Conservation (phyloP, 2,888 invertebrate genomes). For the Oscheius sp. region DNA sequence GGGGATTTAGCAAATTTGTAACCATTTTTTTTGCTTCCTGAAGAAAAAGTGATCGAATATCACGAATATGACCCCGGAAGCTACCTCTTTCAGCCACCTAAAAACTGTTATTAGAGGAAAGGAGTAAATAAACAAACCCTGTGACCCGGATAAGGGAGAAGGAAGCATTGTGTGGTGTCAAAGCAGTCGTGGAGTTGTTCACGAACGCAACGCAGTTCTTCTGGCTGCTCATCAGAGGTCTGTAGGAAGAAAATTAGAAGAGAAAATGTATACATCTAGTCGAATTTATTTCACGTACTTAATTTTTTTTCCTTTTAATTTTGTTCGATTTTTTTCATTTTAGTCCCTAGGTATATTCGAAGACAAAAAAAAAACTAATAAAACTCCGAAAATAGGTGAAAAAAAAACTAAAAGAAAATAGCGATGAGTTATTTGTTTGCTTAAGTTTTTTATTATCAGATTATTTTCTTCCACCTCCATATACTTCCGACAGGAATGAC, state of each 20-base stretch:
- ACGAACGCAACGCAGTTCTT: constrained; percentile 50
- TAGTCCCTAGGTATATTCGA: not conserved
- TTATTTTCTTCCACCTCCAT: too few species aligned
- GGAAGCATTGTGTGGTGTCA: constrained; percentile 58
- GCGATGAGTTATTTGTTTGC: too few species aligned
- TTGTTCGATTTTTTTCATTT: too few species aligned
- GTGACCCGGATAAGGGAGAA: constrained; percentile 68
- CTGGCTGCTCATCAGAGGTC: constrained; percentile 44
- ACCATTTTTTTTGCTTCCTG: constrained; percentile 67
- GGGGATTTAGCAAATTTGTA: constrained; percentile 56
- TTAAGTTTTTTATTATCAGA: too few species aligned
- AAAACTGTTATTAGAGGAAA: not conserved
- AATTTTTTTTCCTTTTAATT: not conserved
- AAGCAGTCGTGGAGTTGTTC: constrained; percentile 60
- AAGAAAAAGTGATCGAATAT: constrained; percentile 63
- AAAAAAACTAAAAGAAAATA: too few species aligned
- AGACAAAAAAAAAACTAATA: too few species aligned
- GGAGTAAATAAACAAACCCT: constrained; percentile 8
- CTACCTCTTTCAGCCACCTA: constrained; percentile 65
- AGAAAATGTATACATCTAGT: not conserved
- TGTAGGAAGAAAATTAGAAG: too few species aligned
- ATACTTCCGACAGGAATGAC: too few species aligned
- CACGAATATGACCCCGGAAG: constrained; percentile 66
- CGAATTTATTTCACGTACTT: not conserved
- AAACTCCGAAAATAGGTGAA: too few species aligned